phyloP scores from a whole-genome alignment of 2,888 invertebrate species.

The Polyommatus iphigenia region DNA sequence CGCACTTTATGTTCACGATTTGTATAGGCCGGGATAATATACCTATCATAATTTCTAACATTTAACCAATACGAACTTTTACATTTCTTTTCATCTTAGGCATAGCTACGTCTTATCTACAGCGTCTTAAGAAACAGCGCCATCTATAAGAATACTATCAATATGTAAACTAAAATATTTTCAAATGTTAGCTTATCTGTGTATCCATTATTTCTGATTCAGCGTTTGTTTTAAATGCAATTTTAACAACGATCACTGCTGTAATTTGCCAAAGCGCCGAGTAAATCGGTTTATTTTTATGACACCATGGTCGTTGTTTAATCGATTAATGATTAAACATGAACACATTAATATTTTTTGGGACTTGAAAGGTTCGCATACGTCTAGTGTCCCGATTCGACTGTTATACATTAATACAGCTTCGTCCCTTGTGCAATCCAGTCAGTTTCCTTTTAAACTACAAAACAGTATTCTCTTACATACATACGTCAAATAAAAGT shows the following conservation, averaged over 20 bases:
- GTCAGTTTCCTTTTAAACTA: neutral
- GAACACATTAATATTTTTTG: neutral
- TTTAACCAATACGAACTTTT: neutral
- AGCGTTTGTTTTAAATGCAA: neutral
- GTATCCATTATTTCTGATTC: neutral
- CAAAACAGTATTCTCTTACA: neutral
- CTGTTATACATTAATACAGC: neutral
- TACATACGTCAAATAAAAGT: neutral
- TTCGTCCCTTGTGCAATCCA: neutral
- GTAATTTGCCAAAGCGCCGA: constrained; percentile 8
- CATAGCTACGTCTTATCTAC: neutral
- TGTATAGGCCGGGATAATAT: neutral
- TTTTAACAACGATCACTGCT: neutral
- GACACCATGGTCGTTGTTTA: neutral
- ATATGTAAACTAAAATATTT: neutral
- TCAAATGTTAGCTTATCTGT: neutral
- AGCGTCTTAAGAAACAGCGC: no score
- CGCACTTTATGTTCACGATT: neutral
- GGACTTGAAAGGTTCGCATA: neutral
- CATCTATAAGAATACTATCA: neutral
- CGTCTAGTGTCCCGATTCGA: neutral
- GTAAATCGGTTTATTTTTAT: constrained; percentile 16
- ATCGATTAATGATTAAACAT: neutral
- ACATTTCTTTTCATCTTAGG: neutral
- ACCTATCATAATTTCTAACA: neutral